Conservation (phyloP, 2,113 vertebrate genomes). For the Hystrix cristata region DNA sequence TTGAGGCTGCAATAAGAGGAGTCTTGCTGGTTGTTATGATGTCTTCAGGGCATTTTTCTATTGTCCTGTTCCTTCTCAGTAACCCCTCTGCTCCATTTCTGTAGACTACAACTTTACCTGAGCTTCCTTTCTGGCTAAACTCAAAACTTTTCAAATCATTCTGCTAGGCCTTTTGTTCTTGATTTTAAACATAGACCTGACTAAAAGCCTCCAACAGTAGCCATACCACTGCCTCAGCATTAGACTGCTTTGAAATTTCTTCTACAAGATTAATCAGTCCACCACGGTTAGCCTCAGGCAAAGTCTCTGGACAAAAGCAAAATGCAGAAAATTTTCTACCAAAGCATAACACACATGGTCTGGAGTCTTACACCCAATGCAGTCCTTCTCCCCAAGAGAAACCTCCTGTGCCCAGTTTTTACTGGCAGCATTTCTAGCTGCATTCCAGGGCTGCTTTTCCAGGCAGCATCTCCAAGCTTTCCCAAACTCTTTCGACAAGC, state of each 20-base stretch:
- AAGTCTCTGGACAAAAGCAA: neutral
- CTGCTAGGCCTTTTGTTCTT: neutral
- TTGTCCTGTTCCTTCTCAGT: neutral
- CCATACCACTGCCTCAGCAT: neutral
- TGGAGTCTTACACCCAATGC: neutral
- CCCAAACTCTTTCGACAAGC: neutral
- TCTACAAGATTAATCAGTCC: neutral
- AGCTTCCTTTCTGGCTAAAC: neutral
- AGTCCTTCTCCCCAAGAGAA: neutral
- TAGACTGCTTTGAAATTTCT: neutral
- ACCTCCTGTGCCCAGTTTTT: neutral
- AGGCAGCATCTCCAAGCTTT: neutral
- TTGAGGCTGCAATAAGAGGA: neutral
- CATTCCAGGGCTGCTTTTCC: neutral
- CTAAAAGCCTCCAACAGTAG: neutral
- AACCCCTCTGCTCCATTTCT: neutral
- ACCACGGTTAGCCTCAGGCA: neutral
- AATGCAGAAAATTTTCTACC: neutral
- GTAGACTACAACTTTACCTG: neutral
- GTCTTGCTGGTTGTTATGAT: neutral
- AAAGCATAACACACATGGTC: neutral
- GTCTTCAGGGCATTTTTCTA: neutral
- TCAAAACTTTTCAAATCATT: neutral
- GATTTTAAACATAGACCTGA: neutral
- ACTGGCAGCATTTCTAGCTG: neutral